Conservation (phyloP, 2,113 vertebrate genomes). For the Nestor notabilis region DNA sequence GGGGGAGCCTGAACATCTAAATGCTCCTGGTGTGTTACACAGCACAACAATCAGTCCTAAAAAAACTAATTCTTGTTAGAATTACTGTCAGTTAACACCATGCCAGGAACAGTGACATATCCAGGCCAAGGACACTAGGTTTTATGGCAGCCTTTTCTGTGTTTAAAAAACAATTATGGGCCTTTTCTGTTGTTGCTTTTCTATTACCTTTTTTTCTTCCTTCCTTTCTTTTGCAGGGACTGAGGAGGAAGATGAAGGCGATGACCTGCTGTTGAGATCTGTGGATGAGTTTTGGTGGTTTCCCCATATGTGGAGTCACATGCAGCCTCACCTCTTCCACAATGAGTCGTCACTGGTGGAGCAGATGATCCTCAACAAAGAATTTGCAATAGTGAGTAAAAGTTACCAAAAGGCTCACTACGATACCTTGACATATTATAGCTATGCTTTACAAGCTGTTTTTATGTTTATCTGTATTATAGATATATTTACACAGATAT, state of each 20-base stretch:
- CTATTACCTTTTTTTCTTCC: background rate
- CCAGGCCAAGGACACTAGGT: background rate
- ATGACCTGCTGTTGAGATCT: slow-evolving; percentile 89
- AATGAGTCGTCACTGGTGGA: slow-evolving; percentile 93
- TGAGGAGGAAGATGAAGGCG: slow-evolving; percentile 90
- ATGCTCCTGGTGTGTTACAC: background rate
- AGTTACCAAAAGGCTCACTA: background rate
- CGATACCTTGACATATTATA: background rate
- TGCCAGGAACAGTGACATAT: background rate
- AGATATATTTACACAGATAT: background rate
- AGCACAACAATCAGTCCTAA: background rate
- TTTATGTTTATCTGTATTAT: background rate
- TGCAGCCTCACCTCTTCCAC: slow-evolving; percentile 98
- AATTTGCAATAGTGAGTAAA: slow-evolving; percentile 84
- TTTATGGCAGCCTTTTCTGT: background rate
- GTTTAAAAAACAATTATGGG: background rate
- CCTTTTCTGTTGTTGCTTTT: background rate
- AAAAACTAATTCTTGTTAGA: background rate
- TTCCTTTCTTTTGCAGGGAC: slow-evolving; percentile 78
- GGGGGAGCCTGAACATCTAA: background rate
- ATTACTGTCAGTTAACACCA: background rate
- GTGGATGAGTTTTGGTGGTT: slow-evolving; percentile 99
- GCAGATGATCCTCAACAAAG: slow-evolving; percentile 98
- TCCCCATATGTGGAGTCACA: slow-evolving; percentile 98
- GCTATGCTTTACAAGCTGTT: background rate